Evolutionary conservation across 1,140 invertebrate species (phyloP).

Genomic region (Asobara japonica): DNA sequence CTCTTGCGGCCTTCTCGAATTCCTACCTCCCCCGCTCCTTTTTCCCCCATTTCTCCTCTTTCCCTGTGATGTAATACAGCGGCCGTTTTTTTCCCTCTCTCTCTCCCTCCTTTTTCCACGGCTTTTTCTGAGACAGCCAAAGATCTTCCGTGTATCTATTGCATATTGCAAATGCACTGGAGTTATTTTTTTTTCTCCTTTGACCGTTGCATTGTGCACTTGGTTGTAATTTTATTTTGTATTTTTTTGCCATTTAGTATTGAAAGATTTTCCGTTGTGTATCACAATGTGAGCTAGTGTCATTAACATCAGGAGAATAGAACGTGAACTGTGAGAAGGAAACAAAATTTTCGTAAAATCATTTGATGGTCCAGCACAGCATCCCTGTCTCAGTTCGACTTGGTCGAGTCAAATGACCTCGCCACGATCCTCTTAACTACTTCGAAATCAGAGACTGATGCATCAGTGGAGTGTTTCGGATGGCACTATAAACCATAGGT

Average conservation of each 20-base stretch:
- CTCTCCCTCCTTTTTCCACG: constrained; percentile 22
- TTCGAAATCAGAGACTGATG: no score
- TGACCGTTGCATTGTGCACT: neutral
- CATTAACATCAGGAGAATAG: neutral
- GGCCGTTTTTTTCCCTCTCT: constrained; percentile 23
- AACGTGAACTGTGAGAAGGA: constrained; percentile 4
- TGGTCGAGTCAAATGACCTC: no score
- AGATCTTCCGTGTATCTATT: neutral
- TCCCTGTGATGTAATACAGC: neutral
- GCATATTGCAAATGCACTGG: neutral
- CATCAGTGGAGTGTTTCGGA: no score
- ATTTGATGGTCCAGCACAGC: no score
- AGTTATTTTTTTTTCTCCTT: neutral
- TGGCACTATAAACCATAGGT: no score
- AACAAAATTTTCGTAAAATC: no score
- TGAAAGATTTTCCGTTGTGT: constrained; percentile 19
- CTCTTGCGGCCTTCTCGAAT: constrained; percentile 27
- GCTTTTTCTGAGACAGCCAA: neutral
- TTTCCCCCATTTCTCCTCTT: constrained; percentile 1
- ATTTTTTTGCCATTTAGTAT: neutral
- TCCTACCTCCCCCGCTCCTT: constrained; percentile 14
- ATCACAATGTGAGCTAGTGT: neutral
- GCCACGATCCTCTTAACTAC: no score
- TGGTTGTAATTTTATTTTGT: neutral
- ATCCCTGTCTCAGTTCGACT: no score